These are phyloP conservation scores for Catharus minimus DNA, from an alignment of 2,113 vertebrate species.

Conservation along the genomic window DNA sequence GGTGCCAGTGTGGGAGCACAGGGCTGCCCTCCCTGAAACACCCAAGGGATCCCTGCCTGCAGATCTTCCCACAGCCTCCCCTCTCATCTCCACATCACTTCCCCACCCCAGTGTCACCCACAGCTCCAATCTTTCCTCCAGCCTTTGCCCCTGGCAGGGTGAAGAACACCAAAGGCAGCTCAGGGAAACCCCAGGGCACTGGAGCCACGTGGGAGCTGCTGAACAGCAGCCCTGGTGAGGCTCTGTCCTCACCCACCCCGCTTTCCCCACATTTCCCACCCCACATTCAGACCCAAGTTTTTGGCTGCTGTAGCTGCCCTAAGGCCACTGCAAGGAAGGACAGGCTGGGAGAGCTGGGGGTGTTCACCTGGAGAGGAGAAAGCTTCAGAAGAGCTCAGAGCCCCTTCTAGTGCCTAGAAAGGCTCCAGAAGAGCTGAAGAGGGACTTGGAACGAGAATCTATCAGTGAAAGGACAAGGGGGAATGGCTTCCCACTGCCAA, in stretches of 20 bases:
- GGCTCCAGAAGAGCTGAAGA: neutral
- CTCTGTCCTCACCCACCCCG: fast-evolving
- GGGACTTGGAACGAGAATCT: neutral
- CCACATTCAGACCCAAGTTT: neutral
- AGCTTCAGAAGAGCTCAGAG: neutral
- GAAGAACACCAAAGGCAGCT: neutral
- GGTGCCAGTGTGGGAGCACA: neutral
- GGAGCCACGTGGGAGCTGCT: neutral
- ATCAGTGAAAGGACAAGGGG: neutral
- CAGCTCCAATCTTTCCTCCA: neutral
- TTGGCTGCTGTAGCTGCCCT: neutral
- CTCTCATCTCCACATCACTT: neutral
- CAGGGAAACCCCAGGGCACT: neutral
- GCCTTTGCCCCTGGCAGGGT: neutral
- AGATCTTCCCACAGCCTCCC: neutral
- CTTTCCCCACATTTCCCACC: neutral
- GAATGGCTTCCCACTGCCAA: neutral
- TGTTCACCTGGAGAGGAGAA: neutral
- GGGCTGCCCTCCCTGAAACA: neutral
- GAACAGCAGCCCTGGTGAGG: fast-evolving
- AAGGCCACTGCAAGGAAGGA: neutral
- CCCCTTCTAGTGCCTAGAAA: neutral
- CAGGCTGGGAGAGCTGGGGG: neutral
- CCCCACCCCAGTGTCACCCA: neutral
- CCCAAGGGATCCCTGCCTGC: neutral